A percentile compares a stretch with the other conserved stretches of the same genome.
Evolutionary conservation across 2,113 vertebrate genomes (phyloP).

Genomic region (Cheilinus undulatus): DNA sequence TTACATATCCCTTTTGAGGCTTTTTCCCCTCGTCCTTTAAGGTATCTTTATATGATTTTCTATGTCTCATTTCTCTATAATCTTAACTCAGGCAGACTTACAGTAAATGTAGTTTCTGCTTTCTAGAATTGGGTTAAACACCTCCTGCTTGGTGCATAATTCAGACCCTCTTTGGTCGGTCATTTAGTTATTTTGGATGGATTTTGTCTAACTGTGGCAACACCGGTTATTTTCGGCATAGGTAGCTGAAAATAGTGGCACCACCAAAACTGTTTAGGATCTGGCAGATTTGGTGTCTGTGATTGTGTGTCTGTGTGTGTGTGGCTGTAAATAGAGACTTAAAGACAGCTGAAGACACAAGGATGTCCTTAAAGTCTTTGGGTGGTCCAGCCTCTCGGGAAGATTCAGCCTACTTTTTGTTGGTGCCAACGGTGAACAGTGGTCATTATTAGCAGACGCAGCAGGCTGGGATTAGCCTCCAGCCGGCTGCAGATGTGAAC

Average conservation of each 20-base stretch:
- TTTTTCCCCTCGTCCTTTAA: conserved; percentile 41
- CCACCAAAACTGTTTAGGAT: conserved; percentile 63
- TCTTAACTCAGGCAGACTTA: conserved; percentile 12
- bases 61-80: conserved; percentile 18
- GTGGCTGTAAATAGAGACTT: conserved; percentile 63
- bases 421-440: conserved; percentile 55
- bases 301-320: conserved; percentile 43
- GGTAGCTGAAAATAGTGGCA: conserved; percentile 63
- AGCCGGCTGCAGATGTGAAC: conserved; percentile 71
- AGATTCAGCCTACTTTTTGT: conserved; percentile 45
- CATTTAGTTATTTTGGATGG: conserved; percentile 72
- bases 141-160: conserved; percentile 45
- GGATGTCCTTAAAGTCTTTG: conserved; percentile 75
- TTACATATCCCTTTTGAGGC: conserved; percentile 64
- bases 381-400: conserved; percentile 72
- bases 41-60: too few species aligned
- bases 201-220: conserved; percentile 58
- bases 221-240: conserved; percentile 71
- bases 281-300: conserved; percentile 48
- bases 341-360: conserved; percentile 70
- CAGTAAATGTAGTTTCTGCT: conserved; percentile 7
- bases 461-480: conserved; percentile 66
- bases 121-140: conserved; percentile 40
- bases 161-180: conserved; percentile 53
- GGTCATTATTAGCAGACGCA: conserved; percentile 75